Evolutionary conservation across 2,113 vertebrate species (phyloP).

Genomic region (Oostethus manadensis): DNA sequence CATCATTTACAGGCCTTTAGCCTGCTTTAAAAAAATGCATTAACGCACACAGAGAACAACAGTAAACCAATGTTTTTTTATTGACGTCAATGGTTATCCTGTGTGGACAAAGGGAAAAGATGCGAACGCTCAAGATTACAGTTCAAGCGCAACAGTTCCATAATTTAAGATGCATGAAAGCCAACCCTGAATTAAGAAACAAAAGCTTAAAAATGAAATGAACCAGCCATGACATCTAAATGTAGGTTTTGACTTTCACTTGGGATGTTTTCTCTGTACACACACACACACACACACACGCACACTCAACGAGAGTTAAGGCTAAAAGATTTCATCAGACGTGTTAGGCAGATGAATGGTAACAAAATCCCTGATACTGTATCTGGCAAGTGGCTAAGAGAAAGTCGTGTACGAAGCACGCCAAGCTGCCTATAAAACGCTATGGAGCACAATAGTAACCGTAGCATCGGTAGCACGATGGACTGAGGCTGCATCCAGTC

Average conservation of each 20-base stretch:
- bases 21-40: background rate
- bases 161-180: conserved; percentile 44
- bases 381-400: conserved; percentile 71
- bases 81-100: conserved; percentile 64
- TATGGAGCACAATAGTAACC: conserved; percentile 44
- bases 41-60: conserved; percentile 30
- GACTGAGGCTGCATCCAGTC: conserved; percentile 47
- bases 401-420: conserved; percentile 69
- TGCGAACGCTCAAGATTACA: conserved; percentile 49
- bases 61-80: conserved; percentile 73
- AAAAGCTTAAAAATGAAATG: conserved; percentile 42
- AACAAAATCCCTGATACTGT: conserved; percentile 78
- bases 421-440: conserved; percentile 60
- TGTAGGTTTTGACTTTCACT: conserved; percentile 53
- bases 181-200: conserved; percentile 53
- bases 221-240: conserved; percentile 64
- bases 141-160: conserved; percentile 56
- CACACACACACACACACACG: no score
- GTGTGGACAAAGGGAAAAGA: conserved; percentile 51
- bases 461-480: conserved; percentile 27
- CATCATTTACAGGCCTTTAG: no score
- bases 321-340: conserved; percentile 70
- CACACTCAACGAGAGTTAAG: conserved; percentile 52
- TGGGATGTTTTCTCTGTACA: conserved; percentile 38
- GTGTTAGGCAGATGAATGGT: conserved; percentile 66